Conservation (phyloP, 2,797 vertebrate genomes). For the Hydrocynus forskahlii region DNA sequence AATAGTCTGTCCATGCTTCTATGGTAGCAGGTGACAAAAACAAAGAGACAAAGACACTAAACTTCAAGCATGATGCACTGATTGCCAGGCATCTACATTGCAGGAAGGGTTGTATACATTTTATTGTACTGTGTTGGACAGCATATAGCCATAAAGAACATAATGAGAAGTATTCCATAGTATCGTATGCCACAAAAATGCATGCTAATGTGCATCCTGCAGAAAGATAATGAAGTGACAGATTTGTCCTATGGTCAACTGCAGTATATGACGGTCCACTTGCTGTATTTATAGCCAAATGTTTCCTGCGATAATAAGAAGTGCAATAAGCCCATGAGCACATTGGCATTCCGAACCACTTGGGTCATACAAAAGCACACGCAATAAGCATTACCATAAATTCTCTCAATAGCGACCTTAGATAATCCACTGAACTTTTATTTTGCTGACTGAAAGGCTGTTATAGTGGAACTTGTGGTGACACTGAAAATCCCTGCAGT, state of each 20-base stretch:
- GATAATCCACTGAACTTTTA: constrained; percentile 52
- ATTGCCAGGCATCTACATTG: too few relatives aligned
- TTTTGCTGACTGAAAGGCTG: constrained; percentile 50
- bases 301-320: constrained; percentile 13
- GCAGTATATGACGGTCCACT: background rate
- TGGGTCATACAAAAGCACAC: constrained; percentile 16
- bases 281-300: constrained; percentile 5
- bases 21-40: too few relatives aligned
- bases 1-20: too few relatives aligned
- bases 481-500: constrained; percentile 62
- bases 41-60: too few relatives aligned
- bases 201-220: background rate
- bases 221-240: too few relatives aligned
- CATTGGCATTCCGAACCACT: constrained; percentile 9
- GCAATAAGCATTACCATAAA: constrained; percentile 36
- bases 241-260: too few relatives aligned
- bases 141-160: too few relatives aligned
- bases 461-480: constrained; percentile 58
- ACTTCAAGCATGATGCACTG: too few relatives aligned
- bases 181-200: background rate
- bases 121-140: too few relatives aligned
- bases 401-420: constrained; percentile 40
- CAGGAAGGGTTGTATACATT: too few relatives aligned
- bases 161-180: too few relatives aligned
- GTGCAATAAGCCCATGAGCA: constrained; percentile 6